Evolutionary conservation across 2,888 invertebrate genomes (phyloP).

Genomic region (Apamea monoglypha): DNA sequence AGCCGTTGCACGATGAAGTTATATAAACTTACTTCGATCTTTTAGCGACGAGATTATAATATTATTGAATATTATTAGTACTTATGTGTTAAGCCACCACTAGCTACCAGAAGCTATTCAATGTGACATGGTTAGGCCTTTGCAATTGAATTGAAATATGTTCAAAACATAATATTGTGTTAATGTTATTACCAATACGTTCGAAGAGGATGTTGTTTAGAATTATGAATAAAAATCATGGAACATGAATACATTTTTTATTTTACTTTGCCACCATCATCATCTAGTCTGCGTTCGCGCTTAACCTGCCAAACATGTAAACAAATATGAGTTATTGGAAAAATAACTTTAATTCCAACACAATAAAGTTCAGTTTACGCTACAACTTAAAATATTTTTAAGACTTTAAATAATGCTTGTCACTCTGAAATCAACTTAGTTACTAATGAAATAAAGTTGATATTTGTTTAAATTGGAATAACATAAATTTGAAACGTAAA

Average conservation of each 20-base stretch:
- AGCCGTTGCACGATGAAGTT: background rate
- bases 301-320: too few relatives aligned
- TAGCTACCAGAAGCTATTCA: constrained; percentile 44
- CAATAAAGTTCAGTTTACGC: too few relatives aligned
- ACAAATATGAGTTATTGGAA: too few relatives aligned
- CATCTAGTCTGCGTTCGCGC: too few relatives aligned
- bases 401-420: too few relatives aligned
- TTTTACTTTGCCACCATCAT: background rate
- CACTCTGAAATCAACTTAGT: too few relatives aligned
- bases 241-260: constrained; percentile 29
- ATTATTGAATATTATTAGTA: constrained; percentile 21
- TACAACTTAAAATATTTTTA: too few relatives aligned
- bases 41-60: constrained; percentile 23
- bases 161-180: constrained; percentile 56
- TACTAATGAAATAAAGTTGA: too few relatives aligned
- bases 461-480: too few relatives aligned
- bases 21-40: background rate
- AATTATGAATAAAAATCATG: constrained; percentile 66
- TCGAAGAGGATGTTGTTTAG: constrained; percentile 34
- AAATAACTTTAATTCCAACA: too few relatives aligned
- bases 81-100: constrained; percentile 15
- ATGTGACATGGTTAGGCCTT: constrained; percentile 19
- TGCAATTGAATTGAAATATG: constrained; percentile 31
- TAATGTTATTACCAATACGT: constrained; percentile 35
- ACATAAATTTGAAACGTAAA: too few relatives aligned